A percentile compares a stretch with the other conserved stretches of the same genome.
Conservation (phyloP, 2,797 vertebrate genomes). For the Eulemur albifrons region DNA sequence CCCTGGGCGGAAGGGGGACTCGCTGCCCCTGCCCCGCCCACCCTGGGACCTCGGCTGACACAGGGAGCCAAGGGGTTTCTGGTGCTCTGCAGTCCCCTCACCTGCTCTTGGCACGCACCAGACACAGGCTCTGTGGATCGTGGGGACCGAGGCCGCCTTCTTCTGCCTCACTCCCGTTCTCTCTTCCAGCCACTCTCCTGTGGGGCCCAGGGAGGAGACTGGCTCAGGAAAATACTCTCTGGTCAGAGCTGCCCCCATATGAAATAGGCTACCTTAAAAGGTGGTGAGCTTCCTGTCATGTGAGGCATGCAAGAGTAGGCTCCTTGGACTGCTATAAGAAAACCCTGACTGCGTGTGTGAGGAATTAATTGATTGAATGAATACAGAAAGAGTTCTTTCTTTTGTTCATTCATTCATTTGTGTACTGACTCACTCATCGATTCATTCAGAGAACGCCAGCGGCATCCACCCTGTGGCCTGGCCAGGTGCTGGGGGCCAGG, state of each 20-base stretch:
- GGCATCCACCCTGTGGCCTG: fast-evolving
- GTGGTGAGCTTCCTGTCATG: background rate
- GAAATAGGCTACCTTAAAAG: background rate
- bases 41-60: background rate
- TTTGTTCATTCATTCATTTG: background rate
- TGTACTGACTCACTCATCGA: too few relatives aligned
- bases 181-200: background rate
- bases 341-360: background rate
- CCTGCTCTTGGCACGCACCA: background rate
- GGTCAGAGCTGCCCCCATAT: background rate
- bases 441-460: too few relatives aligned
- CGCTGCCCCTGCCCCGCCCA: fast-evolving
- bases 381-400: background rate
- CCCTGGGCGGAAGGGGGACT: background rate
- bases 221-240: background rate
- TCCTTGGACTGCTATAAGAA: background rate
- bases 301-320: background rate
- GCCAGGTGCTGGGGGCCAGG: background rate
- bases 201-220: background rate
- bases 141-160: background rate
- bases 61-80: background rate
- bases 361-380: fast-evolving
- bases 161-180: fast-evolving
- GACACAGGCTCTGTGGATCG: background rate
- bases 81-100: background rate